Base-by-base conservation (phyloP, 2,888 invertebrate genomes). In the Melieria picta region DNA sequence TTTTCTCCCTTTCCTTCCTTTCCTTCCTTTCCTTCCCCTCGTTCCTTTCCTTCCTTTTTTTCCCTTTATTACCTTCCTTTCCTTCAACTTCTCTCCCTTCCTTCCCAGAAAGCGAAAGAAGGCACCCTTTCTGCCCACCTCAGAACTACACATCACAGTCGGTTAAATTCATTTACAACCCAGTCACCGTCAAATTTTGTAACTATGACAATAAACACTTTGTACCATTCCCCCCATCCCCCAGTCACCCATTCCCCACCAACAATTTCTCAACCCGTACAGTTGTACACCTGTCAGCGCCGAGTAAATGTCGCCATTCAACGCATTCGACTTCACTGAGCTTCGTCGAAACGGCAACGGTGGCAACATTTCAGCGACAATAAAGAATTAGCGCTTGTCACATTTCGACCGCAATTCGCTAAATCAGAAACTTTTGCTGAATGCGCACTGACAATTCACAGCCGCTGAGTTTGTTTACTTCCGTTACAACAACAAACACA, bases 131-230 rank as follows among this genome's bases (percentile, higher is more conserved):
- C 16, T 16, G 16, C 1, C 16, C 16, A 16, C 16, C 16, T 16
- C 16, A 16, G 16, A 16, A 16, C 16, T 16, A 16, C 16, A 16
- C 16, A 16, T 16, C 0, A 16, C 16, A 16, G 16, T 16, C 16
- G 16, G 16, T 82, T 81, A 81, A 81, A 82, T 82, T 81, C 82
- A 80, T 81, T 81, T 81, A 81, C 43, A 16, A 50, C 30, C 58
- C 42, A 80, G 81, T 81, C 79, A 77, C 79, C 80, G 80, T 82
- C 79, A 81, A 82, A 80, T 80, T 80, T 78, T 78, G 50, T 81
- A 78, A 81, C 80, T 81, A 81, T 80, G 80, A 81, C 80, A 80
- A 80, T 80, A 81, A 81, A 80, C 80, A 81, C 80, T 62, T 69
- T 30, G 6, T 42, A 46, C 2, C n/a, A 50, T 50, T 10, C 10